Conservation (phyloP, 35 echinoderm and acorn worm species). For the Ophiothrix spiculata region DNA sequence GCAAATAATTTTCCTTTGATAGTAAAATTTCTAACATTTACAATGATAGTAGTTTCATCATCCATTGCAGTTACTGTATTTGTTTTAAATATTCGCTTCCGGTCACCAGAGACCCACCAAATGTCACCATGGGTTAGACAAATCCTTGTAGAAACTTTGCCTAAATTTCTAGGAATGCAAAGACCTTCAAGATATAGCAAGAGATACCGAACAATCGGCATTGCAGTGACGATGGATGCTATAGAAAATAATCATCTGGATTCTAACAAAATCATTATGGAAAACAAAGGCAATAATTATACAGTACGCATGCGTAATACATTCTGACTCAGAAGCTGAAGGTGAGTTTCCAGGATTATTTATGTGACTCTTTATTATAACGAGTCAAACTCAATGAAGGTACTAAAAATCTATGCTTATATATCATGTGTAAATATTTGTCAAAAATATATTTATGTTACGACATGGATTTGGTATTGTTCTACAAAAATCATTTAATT, state of each 20-base stretch:
- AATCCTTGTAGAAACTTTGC: slow-evolving; percentile 74
- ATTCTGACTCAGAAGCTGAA: slow-evolving; percentile 31
- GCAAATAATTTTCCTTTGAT: slow-evolving; percentile 93
- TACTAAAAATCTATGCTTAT: too few relatives aligned
- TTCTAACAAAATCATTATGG: slow-evolving; percentile 68
- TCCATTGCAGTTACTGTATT: slow-evolving; percentile 90
- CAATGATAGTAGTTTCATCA: slow-evolving; percentile 88
- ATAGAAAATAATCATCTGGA: slow-evolving; percentile 40
- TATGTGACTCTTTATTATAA: too few relatives aligned
- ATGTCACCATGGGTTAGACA: slow-evolving; percentile 71
- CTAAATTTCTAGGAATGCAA: slow-evolving; percentile 80
- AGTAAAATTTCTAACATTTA: slow-evolving; percentile 93
- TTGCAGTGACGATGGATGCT: slow-evolving; percentile 68
- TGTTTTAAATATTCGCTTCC: slow-evolving; percentile 84
- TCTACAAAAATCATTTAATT: too few relatives aligned
- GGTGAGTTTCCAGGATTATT: slow-evolving; percentile 31
- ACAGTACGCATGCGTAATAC: slow-evolving; percentile 71
- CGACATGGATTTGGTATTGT: too few relatives aligned
- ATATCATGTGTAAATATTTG: too few relatives aligned
- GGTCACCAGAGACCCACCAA: slow-evolving; percentile 84
- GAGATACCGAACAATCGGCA: slow-evolving; percentile 67
- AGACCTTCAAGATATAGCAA: slow-evolving; percentile 67
- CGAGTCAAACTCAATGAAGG: too few relatives aligned
- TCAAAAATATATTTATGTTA: too few relatives aligned
- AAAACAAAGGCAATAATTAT: slow-evolving; percentile 88